Evolutionary conservation across 2,797 vertebrate genomes (phyloP).

Genomic region (Protosalanx chinensis): DNA sequence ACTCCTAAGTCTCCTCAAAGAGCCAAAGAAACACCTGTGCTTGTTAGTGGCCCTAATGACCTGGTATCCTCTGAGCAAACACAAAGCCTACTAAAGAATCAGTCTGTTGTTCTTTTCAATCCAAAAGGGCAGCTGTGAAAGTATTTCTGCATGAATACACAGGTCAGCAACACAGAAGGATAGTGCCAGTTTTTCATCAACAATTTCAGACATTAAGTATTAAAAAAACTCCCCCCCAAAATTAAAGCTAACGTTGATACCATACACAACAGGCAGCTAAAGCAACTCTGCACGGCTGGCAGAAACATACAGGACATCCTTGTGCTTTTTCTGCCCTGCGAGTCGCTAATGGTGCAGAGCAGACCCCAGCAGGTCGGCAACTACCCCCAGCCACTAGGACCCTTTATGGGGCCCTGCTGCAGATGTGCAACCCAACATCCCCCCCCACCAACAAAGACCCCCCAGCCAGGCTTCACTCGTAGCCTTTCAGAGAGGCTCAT

Average conservation of each 20-base stretch:
- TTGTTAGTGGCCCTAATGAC: conserved; percentile 61
- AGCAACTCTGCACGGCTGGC: no score
- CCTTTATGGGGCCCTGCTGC: conserved; percentile 44
- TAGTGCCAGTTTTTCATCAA: no score
- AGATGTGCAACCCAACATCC: conserved; percentile 68
- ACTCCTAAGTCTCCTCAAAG: conserved; percentile 47
- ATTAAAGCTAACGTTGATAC: no score
- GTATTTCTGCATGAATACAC: no score
- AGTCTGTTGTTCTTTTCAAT: conserved; percentile 2
- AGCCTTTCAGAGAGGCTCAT: conserved; percentile 45
- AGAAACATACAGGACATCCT: no score
- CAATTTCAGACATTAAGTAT: no score
- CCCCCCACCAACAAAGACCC: conserved; percentile 61
- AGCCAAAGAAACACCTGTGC: conserved; percentile 33
- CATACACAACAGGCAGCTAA: no score
- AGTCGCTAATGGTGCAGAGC: conserved; percentile 71
- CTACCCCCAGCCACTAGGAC: background rate
- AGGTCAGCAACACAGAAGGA: background rate
- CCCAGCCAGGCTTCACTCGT: conserved; percentile 47
- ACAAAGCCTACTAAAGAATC: conserved; percentile 48
- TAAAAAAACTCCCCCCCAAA: no score
- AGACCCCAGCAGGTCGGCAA: conserved; percentile 5
- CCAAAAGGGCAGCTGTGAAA: no score
- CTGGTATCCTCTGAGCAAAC: conserved; percentile 60
- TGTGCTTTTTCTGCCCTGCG: conserved; percentile 60